These are phyloP conservation scores for Tinea pellionella DNA, from an alignment of 2,888 invertebrate genomes.

Conservation along the genomic window DNA sequence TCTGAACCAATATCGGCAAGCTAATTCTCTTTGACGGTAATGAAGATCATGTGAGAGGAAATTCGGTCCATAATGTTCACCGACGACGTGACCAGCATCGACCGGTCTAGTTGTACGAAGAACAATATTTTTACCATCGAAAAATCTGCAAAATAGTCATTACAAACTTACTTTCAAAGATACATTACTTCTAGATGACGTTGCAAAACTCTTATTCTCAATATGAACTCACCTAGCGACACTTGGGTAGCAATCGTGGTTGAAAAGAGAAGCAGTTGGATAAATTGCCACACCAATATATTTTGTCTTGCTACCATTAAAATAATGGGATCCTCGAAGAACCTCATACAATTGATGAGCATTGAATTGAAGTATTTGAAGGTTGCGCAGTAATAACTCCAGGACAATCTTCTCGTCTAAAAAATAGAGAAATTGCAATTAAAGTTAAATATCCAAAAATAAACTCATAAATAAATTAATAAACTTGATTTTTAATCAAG, in stretches of 20 bases:
- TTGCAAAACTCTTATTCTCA: too few species aligned
- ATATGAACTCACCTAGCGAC: conserved; percentile 73
- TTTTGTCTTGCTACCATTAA: conserved; percentile 60
- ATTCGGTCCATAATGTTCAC: conserved; percentile 87
- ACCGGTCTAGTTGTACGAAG: conserved; percentile 76
- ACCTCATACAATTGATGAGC: conserved; percentile 87
- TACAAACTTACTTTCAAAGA: too few species aligned
- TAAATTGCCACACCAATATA: conserved; percentile 80
- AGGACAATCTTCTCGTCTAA: conserved; percentile 56
- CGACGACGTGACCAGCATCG: conserved; percentile 73
- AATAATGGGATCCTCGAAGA: conserved; percentile 54
- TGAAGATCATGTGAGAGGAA: conserved; percentile 67
- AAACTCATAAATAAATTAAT: not conserved
- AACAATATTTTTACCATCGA: conserved; percentile 78
- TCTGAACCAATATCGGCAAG: conserved; percentile 82
- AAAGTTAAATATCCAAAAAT: not conserved
- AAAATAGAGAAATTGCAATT: conserved; percentile 18
- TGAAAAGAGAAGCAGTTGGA: conserved; percentile 81
- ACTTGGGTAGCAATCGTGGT: conserved; percentile 86
- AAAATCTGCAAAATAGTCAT: conserved; percentile 65
- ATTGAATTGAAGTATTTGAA: conserved; percentile 86
- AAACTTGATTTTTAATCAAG: too few species aligned
- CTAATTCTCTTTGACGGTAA: conserved; percentile 72
- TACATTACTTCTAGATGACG: too few species aligned
- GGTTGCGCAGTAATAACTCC: conserved; percentile 74